Conservation (phyloP, 2,888 invertebrate genomes). For the Operophtera brumata region DNA sequence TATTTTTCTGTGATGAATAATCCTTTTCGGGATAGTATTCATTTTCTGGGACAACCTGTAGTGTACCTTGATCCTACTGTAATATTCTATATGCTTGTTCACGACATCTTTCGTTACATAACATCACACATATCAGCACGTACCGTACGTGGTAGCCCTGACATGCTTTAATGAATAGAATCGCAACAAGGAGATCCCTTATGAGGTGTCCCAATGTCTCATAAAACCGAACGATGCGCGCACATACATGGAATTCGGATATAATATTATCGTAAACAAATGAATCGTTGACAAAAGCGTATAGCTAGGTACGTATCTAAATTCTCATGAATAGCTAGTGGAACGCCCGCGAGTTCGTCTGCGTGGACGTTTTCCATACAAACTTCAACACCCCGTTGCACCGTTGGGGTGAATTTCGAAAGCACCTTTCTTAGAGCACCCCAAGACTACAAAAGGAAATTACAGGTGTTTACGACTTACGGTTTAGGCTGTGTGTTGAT, state of each 20-base stretch:
- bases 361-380: too few species aligned
- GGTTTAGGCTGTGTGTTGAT: too few species aligned
- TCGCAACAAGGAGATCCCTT: constrained; percentile 63
- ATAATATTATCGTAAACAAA: constrained; percentile 24
- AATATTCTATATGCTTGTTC: constrained; percentile 31
- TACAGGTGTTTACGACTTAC: too few species aligned
- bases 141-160: constrained; percentile 72
- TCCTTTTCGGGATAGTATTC: not conserved
- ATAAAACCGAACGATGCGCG: constrained; percentile 33
- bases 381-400: too few species aligned
- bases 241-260: constrained; percentile 43
- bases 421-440: too few species aligned
- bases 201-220: constrained; percentile 53
- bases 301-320: too few species aligned
- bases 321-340: too few species aligned
- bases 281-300: too few species aligned
- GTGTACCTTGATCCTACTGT: not conserved
- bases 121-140: constrained; percentile 66
- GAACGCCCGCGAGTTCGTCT: too few species aligned
- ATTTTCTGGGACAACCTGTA: not conserved
- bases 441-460: too few species aligned
- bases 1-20: not conserved
- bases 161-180: constrained; percentile 67
- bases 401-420: too few species aligned
- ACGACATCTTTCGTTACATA: constrained; percentile 52